Percentiles rank a stretch among this genome's conserved stretches.
Evolutionary conservation across 2,113 vertebrate genomes (phyloP).

Genomic region (Sander lucioperca): DNA sequence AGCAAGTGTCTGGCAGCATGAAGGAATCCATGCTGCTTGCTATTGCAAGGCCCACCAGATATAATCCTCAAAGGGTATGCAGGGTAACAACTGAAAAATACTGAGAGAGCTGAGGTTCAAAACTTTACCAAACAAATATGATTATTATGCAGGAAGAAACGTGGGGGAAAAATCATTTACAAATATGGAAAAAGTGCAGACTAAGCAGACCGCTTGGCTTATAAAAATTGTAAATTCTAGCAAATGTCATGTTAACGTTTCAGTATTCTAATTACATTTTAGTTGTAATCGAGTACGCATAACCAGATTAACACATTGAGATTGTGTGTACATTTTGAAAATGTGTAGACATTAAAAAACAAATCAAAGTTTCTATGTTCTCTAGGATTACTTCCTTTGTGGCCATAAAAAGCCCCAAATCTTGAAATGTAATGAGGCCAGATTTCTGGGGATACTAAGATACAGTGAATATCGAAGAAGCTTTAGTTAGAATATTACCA

Average conservation of each 20-base stretch:
- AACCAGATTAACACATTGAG: neutral
- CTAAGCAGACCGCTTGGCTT: neutral
- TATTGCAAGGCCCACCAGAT: neutral
- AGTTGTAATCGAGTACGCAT: neutral
- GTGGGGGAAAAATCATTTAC: neutral
- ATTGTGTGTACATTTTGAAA: neutral
- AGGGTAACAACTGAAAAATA: neutral
- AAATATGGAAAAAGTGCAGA: neutral
- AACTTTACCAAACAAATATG: neutral
- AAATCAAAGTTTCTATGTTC: neutral
- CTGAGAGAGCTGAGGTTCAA: neutral
- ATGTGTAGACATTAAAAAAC: neutral
- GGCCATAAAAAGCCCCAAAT: neutral
- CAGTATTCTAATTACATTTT: neutral
- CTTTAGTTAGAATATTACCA: neutral
- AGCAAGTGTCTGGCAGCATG: neutral
- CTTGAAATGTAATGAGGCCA: neutral
- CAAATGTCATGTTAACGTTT: neutral
- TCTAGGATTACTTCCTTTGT: neutral
- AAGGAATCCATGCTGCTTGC: constrained; percentile 7
- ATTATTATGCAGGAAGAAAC: neutral
- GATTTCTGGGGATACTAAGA: neutral
- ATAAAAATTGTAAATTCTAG: neutral
- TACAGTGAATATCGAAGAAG: neutral
- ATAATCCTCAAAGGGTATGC: neutral